Evolutionary conservation across 2,888 invertebrate species (phyloP).

Genomic region (Xanthorhoe designata): DNA sequence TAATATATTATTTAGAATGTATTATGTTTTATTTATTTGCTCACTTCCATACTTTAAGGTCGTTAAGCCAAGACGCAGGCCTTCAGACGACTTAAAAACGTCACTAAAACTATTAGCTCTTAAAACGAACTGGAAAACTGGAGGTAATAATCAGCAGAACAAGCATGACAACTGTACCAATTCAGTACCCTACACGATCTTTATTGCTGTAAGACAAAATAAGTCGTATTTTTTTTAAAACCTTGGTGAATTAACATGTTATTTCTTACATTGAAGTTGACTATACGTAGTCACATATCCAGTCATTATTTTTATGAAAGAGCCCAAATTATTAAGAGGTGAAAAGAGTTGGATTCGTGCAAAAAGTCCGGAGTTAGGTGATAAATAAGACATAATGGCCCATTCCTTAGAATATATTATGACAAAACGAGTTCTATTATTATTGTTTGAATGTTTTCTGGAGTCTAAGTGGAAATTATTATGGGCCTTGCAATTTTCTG

Average conservation of each 20-base stretch:
- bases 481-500: slow-evolving; percentile 12
- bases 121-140: no score
- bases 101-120: no score
- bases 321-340: slow-evolving; percentile 52
- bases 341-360: slow-evolving; percentile 63
- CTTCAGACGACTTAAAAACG: no score
- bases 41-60: no score
- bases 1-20: no score
- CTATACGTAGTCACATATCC: slow-evolving; percentile 42
- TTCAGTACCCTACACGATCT: not conserved
- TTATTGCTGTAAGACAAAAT: not conserved
- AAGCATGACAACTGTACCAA: slow-evolving; percentile 1
- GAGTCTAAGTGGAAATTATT: slow-evolving; percentile 22
- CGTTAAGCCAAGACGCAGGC: no score
- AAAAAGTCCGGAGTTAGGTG: slow-evolving; percentile 60
- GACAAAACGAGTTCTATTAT: slow-evolving; percentile 65
- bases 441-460: slow-evolving; percentile 42
- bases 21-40: no score
- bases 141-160: no score
- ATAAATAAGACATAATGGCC: slow-evolving; percentile 74
- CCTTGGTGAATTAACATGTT: not conserved
- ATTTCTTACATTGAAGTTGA: not conserved
- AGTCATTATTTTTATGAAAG: slow-evolving; percentile 55
- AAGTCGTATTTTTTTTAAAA: not conserved
- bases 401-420: slow-evolving; percentile 71